Base-by-base conservation (phyloP, 2,113 vertebrate genomes). In the Bufo gargarizans region DNA sequence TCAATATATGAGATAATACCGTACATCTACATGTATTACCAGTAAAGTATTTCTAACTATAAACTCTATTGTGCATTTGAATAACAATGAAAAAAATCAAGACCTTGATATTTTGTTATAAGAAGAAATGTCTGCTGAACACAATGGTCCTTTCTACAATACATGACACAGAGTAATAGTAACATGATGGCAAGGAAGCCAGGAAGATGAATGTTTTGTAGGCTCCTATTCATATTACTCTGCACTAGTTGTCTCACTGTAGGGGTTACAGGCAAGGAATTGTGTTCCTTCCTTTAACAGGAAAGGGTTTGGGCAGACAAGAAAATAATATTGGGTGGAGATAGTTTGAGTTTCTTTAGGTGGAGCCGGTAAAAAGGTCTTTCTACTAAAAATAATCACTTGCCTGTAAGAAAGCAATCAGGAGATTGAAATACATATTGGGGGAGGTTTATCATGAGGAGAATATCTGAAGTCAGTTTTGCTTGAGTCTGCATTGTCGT, bases 221-320 rank as follows among this genome's bases (percentile, higher is more conserved):
- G 61, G n/a, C 56, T 84, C 16, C 20, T 33, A 78, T 78, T 12
- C 12, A 56, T 50, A 49, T 61, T 47, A 8, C 20, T 65, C 43
- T 67, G 61, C 19, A 43, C 47, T 47, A 78, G 45, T 14, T 78
- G 22, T 53, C 17, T 58, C 63, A 80, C 86, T 71, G 79, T 80
- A 47, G 77, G 63, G 13, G 45, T 20, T 67, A 55, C 8, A 65
- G 49, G 65, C 53, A 61, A 74, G 56, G 79, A 82, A 82, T 61
- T 16, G 10, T 6, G 20, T 88, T 61, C 67, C 86, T 88, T 88
- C 86, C 86, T 82, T 47, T 76, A 0, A 67, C 86, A 88, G 86
- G 87, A 83, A 88, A 88, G 76, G 80, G 80, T 33, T 83, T 43
- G 45, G 87, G 14, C 69, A 88, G 80, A 50, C 56, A 82, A 76